A percentile compares a stretch with the other conserved stretches of the same genome.
phyloP scores from a whole-genome alignment of 2,888 invertebrate genomes.

The Pandemis corylana region DNA sequence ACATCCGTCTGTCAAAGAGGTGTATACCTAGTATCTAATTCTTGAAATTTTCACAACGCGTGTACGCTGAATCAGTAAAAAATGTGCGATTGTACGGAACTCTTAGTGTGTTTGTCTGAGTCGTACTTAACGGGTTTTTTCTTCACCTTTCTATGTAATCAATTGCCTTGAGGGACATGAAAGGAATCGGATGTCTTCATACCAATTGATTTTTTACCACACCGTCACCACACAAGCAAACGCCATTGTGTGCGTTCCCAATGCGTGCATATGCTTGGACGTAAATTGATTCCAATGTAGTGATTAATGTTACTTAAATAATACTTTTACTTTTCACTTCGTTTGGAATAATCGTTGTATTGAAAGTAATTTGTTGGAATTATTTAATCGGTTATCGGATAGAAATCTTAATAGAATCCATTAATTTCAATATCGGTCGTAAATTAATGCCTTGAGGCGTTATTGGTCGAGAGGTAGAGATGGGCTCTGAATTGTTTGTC shows the following conservation, averaged over 20 bases:
- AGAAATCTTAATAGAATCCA: slow-evolving; percentile 12
- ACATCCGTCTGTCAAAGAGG: no score
- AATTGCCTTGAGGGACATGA: slow-evolving; percentile 26
- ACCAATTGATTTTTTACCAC: slow-evolving; percentile 21
- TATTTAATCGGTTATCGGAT: slow-evolving; percentile 13
- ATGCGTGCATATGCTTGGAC: slow-evolving; percentile 5
- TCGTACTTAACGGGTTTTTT: slow-evolving; percentile 21
- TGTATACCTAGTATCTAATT: no score
- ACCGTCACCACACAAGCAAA: neutral
- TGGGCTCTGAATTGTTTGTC: neutral
- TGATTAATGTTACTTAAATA: slow-evolving; percentile 27
- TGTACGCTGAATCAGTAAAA: no score
- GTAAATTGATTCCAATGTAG: slow-evolving; percentile 3
- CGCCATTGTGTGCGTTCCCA: neutral
- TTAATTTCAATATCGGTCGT: slow-evolving; percentile 17
- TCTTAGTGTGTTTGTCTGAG: no score
- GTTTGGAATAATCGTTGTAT: slow-evolving; percentile 25
- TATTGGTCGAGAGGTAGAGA: neutral
- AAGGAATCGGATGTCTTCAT: slow-evolving; percentile 22
- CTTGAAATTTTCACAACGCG: no score
- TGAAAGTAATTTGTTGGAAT: slow-evolving; percentile 27
- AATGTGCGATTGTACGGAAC: no score
- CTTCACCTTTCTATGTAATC: slow-evolving; percentile 36
- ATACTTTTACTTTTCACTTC: slow-evolving; percentile 38
- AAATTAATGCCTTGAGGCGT: neutral